Evolutionary conservation across 2,113 vertebrate genomes (phyloP).

Genomic region (Plecotus auritus): DNA sequence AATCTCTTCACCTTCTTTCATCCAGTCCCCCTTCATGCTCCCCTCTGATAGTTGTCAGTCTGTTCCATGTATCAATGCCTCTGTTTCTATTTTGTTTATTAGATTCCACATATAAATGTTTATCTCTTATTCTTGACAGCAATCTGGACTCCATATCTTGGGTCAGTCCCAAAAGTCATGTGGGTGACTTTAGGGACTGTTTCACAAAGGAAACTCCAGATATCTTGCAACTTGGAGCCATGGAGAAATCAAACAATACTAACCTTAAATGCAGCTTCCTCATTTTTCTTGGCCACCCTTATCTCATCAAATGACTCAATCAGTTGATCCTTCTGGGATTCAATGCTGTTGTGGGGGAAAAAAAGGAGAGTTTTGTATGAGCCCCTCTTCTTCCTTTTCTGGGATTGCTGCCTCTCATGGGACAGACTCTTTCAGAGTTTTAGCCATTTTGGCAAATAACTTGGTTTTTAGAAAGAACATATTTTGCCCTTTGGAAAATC

Average conservation of each 20-base stretch:
- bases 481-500: neutral
- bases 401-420: neutral
- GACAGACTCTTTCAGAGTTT: neutral
- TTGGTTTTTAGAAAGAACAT: neutral
- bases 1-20: no score
- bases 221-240: neutral
- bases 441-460: neutral
- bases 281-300: neutral
- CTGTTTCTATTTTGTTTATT: no score
- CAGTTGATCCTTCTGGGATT: neutral
- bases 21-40: no score
- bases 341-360: neutral
- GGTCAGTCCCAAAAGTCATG: neutral
- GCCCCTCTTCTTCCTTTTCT: neutral
- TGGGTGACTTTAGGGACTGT: neutral
- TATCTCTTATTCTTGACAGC: neutral
- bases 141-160: neutral
- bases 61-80: no score
- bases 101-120: no score
- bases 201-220: neutral
- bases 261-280: neutral
- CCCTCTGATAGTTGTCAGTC: no score
- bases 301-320: neutral
- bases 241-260: neutral
- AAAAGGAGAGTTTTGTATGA: neutral